Conservation (phyloP, 2,888 invertebrate species). For the Tenthredo scrophulariae region DNA sequence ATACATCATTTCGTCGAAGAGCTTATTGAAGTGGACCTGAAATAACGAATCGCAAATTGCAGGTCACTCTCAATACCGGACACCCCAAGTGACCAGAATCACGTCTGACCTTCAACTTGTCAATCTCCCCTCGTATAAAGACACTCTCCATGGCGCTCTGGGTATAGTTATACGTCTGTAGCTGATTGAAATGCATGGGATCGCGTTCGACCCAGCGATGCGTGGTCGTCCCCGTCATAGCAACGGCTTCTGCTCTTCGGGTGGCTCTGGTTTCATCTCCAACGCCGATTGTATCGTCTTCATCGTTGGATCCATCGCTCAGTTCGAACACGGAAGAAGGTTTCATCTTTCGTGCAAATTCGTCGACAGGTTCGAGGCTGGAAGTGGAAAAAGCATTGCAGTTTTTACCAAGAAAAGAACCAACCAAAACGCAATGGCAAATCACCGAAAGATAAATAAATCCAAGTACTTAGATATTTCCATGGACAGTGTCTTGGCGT, state of each 20-base stretch:
- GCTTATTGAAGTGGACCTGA: constrained; percentile 83
- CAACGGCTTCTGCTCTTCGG: constrained; percentile 52
- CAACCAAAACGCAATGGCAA: neutral
- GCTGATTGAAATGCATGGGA: constrained; percentile 47
- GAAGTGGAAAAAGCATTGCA: neutral
- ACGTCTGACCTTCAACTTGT: constrained; percentile 43
- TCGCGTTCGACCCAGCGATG: constrained; percentile 44
- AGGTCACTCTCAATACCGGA: neutral
- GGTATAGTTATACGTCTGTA: constrained; percentile 37
- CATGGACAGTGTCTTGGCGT: constrained; percentile 73
- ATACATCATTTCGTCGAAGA: constrained; percentile 84
- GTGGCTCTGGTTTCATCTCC: constrained; percentile 12
- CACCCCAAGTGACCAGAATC: neutral
- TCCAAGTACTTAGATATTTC: constrained; percentile 61
- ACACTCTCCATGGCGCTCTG: constrained; percentile 44
- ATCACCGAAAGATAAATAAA: constrained; percentile 34
- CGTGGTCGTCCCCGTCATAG: constrained; percentile 46
- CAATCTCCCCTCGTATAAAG: constrained; percentile 39
- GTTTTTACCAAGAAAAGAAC: neutral
- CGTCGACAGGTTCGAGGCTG: constrained; percentile 27
- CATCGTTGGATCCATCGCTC: neutral
- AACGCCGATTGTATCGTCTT: constrained; percentile 26
- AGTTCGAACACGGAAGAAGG: constrained; percentile 33
- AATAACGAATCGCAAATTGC: neutral
- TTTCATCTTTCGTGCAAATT: constrained; percentile 29